Evolutionary conservation across 2,888 invertebrate genomes (phyloP), one percentile per base, ranked within the genome.

Genomic region (Onchidella celtica): DNA sequence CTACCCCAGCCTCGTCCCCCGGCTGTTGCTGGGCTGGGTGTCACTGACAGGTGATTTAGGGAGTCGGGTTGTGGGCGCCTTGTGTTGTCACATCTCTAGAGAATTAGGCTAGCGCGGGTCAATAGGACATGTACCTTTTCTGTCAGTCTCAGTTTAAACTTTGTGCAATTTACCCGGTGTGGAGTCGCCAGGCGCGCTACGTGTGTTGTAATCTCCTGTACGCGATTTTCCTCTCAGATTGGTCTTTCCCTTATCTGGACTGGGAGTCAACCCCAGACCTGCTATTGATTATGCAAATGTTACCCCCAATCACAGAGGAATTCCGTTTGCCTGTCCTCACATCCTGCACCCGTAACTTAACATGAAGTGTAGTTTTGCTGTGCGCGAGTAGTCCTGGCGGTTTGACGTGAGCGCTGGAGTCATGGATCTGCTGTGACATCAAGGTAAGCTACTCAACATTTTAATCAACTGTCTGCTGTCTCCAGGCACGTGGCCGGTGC

Each of bases 391-490:
- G 11, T 27, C 17, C 21, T 4, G 9, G 17, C 11, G 11, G 27
- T 27, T 4, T 24, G 4, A 32, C 72, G 2, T 4, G 4, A 32
- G 3, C 3, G 2, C 47, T 47, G 9, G 47, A 11, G 47, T 47
- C 47, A 47, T 17, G 47, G 47, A 47, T 47, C 47, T 17, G 11
- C 61, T 38, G 9, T 63, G 36, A n/a, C 40, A n/a, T 21, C n/a
- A 73, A 73, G 73, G 73, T 73, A 73, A 73, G 73, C 29, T 29
- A 40, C 24, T n/a, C n/a, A n/a, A n/a, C n/a, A n/a, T n/a, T n/a
- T n/a, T n/a, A n/a, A n/a, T n/a, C n/a, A n/a, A n/a, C n/a, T n/a
- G n/a, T n/a, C n/a, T n/a, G n/a, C n/a, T n/a, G n/a, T n/a, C n/a
- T n/a, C n/a, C n/a, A n/a, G n/a, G n/a, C n/a, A n/a, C n/a, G n/a